Percentiles rank a stretch among this genome's conserved stretches.
These are phyloP conservation scores for Morinoia aosen DNA, from an alignment of 2,888 invertebrate genomes.

Conservation along the genomic window DNA sequence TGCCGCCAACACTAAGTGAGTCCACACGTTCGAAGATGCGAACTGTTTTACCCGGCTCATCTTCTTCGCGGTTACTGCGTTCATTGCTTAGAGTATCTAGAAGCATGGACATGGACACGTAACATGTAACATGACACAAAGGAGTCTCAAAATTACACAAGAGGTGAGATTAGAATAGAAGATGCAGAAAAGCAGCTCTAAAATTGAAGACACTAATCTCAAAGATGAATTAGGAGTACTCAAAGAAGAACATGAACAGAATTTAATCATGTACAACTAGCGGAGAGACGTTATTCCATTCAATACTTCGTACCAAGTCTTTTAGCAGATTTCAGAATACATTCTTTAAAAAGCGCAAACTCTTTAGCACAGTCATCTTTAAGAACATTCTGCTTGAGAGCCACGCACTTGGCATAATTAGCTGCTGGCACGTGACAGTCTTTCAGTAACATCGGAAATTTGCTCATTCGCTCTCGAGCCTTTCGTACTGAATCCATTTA, in stretches of 20 bases:
- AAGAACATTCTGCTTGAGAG: conserved; percentile 80
- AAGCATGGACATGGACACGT: no score
- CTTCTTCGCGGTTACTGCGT: not conserved
- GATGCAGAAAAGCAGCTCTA: no score
- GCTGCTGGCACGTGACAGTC: conserved; percentile 81
- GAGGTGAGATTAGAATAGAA: no score
- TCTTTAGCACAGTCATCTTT: conserved; percentile 83
- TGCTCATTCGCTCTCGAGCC: conserved; percentile 81
- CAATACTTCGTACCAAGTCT: conserved; percentile 74
- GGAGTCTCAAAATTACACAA: no score
- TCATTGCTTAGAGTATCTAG: no score
- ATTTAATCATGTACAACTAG: not conserved
- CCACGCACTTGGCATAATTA: conserved; percentile 85
- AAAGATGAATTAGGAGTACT: not conserved
- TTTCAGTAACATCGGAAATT: conserved; percentile 81
- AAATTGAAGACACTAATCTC: not conserved
- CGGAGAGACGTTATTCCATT: not conserved
- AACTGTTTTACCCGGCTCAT: not conserved
- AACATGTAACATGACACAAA: no score
- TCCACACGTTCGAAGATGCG: conserved; percentile 67
- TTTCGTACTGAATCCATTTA: conserved; percentile 85
- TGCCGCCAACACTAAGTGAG: conserved; percentile 79
- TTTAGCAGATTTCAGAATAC: conserved; percentile 81
- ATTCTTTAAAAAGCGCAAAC: conserved; percentile 82
- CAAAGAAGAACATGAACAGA: not conserved